These are phyloP conservation scores for Crocuta crocuta DNA, from an alignment of 2,113 vertebrate species.

Conservation along the genomic window DNA sequence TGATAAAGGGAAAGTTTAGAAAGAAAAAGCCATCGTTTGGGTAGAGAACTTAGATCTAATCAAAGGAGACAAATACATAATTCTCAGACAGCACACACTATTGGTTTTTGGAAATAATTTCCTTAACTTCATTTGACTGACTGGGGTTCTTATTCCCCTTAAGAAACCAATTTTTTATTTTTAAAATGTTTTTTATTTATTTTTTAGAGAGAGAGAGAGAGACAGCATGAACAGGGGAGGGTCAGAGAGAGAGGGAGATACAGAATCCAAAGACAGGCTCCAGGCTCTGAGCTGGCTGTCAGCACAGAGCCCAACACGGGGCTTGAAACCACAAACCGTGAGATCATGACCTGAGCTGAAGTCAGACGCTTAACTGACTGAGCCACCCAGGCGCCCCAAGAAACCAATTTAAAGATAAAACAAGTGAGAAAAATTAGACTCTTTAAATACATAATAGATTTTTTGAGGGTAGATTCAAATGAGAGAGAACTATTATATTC, in stretches of 20 bases:
- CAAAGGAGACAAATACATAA: background rate
- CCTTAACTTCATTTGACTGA: background rate
- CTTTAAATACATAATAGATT: background rate
- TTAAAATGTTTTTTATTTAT: too few species aligned
- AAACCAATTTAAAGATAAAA: slow-evolving; percentile 41
- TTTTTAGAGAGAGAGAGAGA: too few species aligned
- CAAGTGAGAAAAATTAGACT: background rate
- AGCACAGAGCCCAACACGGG: too few species aligned
- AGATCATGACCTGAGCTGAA: too few species aligned
- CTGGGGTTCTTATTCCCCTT: background rate
- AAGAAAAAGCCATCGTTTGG: background rate
- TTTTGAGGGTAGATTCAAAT: background rate
- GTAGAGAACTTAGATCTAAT: slow-evolving; percentile 15
- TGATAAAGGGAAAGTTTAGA: background rate
- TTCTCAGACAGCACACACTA: background rate
- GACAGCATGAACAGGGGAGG: too few species aligned
- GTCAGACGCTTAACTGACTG: too few species aligned
- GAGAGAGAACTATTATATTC: background rate
- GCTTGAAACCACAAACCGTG: too few species aligned
- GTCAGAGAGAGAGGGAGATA: too few species aligned
- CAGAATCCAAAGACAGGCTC: too few species aligned
- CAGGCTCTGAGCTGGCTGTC: too few species aligned
- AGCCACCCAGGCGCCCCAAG: background rate
- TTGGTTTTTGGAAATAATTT: slow-evolving; percentile 56
- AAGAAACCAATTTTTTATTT: slow-evolving; percentile 1